These are phyloP conservation scores for Drosophila nikananu DNA, from an alignment of 1,140 invertebrate genomes.

Conservation along the genomic window DNA sequence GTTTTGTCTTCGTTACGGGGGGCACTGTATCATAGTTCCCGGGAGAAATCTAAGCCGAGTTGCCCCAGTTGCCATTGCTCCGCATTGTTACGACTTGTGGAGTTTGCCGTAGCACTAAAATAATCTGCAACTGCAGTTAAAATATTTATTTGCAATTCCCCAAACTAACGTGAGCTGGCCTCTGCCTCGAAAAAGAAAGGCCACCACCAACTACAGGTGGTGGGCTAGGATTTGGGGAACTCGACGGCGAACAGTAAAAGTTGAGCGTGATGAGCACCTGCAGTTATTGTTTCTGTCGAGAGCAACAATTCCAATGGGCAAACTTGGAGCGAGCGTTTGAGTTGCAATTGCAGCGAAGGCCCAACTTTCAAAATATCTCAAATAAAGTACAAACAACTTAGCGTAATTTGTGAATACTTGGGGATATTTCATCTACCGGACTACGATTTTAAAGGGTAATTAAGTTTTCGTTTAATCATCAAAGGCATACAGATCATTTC, in stretches of 20 bases:
- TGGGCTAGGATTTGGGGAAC: conserved; percentile 9
- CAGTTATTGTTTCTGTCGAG: conserved; percentile 60
- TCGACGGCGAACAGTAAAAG: conserved; percentile 35
- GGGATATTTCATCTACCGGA: neutral
- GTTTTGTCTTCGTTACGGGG: conserved; percentile 71
- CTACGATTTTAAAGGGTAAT: conserved; percentile 4
- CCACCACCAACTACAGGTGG: conserved; percentile 21
- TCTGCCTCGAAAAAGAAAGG: conserved; percentile 11
- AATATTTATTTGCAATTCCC: conserved; percentile 85
- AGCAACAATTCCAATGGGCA: conserved; percentile 31
- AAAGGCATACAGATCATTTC: conserved; percentile 16
- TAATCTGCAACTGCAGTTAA: conserved; percentile 84
- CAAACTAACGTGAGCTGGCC: conserved; percentile 65
- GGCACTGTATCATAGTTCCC: conserved; percentile 72
- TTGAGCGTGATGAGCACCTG: conserved; percentile 51
- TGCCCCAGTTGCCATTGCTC: conserved; percentile 38
- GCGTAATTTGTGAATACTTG: neutral
- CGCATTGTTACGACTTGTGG: conserved; percentile 59
- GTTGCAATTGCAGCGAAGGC: neutral
- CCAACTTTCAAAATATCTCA: neutral
- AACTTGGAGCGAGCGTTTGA: conserved; percentile 13
- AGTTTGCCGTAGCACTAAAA: conserved; percentile 60
- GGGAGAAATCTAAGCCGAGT: conserved; percentile 72
- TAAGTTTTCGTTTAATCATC: conserved; percentile 14
- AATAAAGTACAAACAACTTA: neutral